Base-by-base conservation (phyloP, 2,113 vertebrate species). In the Ictidomys tridecemlineatus region DNA sequence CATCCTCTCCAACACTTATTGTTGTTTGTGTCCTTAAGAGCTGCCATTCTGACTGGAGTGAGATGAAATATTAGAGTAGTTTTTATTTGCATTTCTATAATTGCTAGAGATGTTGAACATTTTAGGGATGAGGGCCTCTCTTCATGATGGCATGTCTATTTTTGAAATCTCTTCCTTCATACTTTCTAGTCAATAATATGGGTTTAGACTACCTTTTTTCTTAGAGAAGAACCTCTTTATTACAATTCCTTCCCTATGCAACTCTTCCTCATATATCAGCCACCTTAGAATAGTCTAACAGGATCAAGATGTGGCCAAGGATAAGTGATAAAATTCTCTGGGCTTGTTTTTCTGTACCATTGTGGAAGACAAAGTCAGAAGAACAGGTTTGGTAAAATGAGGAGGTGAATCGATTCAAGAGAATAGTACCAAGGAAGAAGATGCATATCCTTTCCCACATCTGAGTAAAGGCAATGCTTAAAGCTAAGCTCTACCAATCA, bases 341-440 rank as follows among this genome's bases (percentile, higher is more conserved):
- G 5, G 20, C 37, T 84, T 14, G 5, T 18, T 90, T 76, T 93
- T 85, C 48, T 90, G 45, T 93, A 73, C 28, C 13, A 13, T 39
- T 28, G 32, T 92, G 32, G 63, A 85, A 93, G 72, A 39, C 61
- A 22, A 85, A 95, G 32, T 80, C 34, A 95, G 34, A 93, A 82
- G 56, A 14, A 37, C 39, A 89, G 42, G 51, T 96, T 80, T 93
- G 61, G 11, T 94, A 37, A 53, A 37, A 10, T 67, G 14, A 16
- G 10, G 63, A 86, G 12, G 32, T 77, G 5, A 7, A 8, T 56
- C 4, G 28, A 39, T 82, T 85, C 48, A 86, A 65, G 61, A 63
- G 24, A 89, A 87, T 91, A n/a, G 70, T 9, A 88, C 10, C 13
- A 85, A 78, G 22, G 39, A 28, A 70, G 86, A 93, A 70, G n/a